Percentiles rank a stretch among this genome's conserved stretches.
Evolutionary conservation across 1,140 invertebrate species (phyloP).

Genomic region (Lordiphosa mommai): DNA sequence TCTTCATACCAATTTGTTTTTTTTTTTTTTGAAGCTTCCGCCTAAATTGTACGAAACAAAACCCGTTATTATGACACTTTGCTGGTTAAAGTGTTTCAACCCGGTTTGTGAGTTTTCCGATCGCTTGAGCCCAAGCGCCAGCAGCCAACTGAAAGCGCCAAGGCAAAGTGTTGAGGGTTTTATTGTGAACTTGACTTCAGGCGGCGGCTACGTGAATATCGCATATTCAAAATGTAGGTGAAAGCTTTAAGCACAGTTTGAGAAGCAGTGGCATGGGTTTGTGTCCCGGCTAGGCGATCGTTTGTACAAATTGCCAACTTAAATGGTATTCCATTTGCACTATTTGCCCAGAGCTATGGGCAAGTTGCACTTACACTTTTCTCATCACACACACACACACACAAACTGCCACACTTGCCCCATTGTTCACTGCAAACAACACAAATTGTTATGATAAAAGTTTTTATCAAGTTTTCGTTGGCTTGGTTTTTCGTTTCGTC

Average conservation of each 20-base stretch:
- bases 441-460: slow-evolving; percentile 78
- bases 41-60: slow-evolving; percentile 20
- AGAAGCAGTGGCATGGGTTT: not conserved
- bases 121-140: slow-evolving; percentile 47
- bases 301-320: slow-evolving; percentile 3
- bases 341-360: slow-evolving; percentile 14
- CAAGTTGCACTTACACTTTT: slow-evolving; percentile 68
- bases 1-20: slow-evolving; percentile 18
- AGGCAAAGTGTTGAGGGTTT: slow-evolving; percentile 58
- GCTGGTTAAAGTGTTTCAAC: slow-evolving; percentile 12
- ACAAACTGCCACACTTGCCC: slow-evolving; percentile 8
- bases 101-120: slow-evolving; percentile 33
- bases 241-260: slow-evolving; percentile 34
- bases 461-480: slow-evolving; percentile 73
- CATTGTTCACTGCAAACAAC: slow-evolving; percentile 60
- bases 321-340: slow-evolving; percentile 10
- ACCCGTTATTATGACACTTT: slow-evolving; percentile 54
- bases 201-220: not conserved
- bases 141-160: slow-evolving; percentile 57
- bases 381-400: slow-evolving; percentile 47
- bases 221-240: slow-evolving; percentile 40
- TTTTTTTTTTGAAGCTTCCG: slow-evolving; percentile 4
- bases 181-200: slow-evolving; percentile 65
- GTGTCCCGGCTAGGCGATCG: slow-evolving; percentile 9
- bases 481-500: slow-evolving; percentile 41